Conservation (phyloP, 2,113 vertebrate genomes). For the Mesitornis unicolor region DNA sequence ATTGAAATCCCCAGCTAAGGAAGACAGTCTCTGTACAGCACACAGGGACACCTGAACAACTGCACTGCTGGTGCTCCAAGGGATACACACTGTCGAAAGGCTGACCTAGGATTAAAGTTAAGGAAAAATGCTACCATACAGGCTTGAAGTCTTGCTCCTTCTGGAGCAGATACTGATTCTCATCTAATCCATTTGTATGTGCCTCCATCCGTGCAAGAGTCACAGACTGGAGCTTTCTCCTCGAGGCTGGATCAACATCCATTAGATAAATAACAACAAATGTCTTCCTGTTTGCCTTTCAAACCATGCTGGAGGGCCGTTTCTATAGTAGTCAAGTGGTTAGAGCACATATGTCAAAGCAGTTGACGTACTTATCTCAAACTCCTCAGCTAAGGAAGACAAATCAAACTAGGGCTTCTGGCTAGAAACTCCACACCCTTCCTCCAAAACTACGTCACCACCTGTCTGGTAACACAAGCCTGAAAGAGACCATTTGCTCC, state of each 20-base stretch:
- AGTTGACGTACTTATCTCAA: fast-evolving
- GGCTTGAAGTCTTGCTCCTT: neutral
- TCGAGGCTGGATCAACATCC: fast-evolving
- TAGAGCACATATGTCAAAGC: fast-evolving
- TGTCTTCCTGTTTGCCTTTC: neutral
- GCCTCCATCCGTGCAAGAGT: neutral
- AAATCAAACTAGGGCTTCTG: neutral
- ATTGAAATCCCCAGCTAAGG: neutral
- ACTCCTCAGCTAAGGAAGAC: neutral
- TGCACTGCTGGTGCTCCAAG: neutral
- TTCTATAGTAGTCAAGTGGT: fast-evolving
- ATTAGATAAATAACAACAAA: neutral
- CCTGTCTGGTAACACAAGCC: fast-evolving
- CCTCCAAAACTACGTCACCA: neutral
- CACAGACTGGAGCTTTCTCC: neutral
- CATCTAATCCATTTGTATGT: fast-evolving
- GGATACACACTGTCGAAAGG: fast-evolving
- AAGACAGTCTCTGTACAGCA: neutral
- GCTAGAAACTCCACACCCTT: fast-evolving
- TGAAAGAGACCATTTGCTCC: neutral
- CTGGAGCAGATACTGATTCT: neutral
- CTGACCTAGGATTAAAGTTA: no score
- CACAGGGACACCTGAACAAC: neutral
- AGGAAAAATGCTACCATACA: fast-evolving
- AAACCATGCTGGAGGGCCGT: fast-evolving